Base-by-base conservation (phyloP, 2,888 invertebrate genomes). In the Athetis lepigone region DNA sequence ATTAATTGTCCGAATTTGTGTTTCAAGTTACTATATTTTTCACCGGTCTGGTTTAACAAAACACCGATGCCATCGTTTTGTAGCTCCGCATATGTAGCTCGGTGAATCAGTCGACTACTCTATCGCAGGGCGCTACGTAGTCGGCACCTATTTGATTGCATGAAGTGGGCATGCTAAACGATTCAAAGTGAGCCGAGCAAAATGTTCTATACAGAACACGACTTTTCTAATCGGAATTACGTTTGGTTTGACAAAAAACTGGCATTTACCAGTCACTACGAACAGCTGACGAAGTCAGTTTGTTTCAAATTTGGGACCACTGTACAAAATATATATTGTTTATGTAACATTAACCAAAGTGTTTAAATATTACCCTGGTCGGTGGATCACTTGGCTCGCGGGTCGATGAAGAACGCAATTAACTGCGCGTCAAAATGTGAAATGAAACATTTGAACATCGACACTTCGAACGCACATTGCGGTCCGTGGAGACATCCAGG, bases 391-490 rank as follows among this genome's bases (percentile, higher is more conserved):
- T 95, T 92, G 95, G 95, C 94, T 95, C 95, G 93, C 93, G 93
- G 90, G 91, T 95, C 95, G 95, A 95, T 95, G 95, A 95, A 95
- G 95, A 95, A 94, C 95, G 95, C 95, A 95, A 94, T 84, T 81
- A 91, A 88, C 85, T 90, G 90, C 90, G 91, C 85, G 89, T 84
- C 85, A 88, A 85, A 88, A 83, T 92, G 91, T 92, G 92, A 93
- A 89, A 85, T 91, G 93, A 94, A 93, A 94, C 95, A 93, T 81
- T 77, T 93, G 93, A 96, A 92, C 96, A 95, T 95, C 95, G 95
- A 96, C 93, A 92, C 92, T 95, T 96, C 90, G 95, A 96, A 96
- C 95, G 95, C 95, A 95, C 89, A 95, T 95, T 92, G 95, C 95
- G 93, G 93, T 92, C 90, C 88, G 85, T 87, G 92, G 90, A 89